Percentiles rank a stretch among this genome's conserved stretches.
Evolutionary conservation across 2,888 invertebrate genomes (phyloP).

Genomic region (Apamea anceps): DNA sequence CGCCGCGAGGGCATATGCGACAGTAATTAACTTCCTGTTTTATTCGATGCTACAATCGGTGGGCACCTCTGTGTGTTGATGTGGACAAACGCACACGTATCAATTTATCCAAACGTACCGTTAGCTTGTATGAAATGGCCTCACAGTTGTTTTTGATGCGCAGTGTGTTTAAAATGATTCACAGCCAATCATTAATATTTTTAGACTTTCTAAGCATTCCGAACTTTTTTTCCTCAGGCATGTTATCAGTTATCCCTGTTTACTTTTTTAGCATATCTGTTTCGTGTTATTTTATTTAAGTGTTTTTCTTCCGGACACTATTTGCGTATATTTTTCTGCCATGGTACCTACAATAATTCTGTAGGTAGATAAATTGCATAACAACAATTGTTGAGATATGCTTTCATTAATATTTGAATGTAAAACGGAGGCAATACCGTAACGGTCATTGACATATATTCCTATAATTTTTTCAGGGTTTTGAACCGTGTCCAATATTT

Average conservation of each 20-base stretch:
- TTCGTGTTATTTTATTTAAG: conserved; percentile 14
- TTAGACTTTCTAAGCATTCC: conserved; percentile 55
- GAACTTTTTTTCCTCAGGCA: conserved; percentile 8
- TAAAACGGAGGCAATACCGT: conserved; percentile 64
- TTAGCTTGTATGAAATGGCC: conserved; percentile 52
- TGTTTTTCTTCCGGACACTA: neutral
- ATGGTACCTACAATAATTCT: neutral
- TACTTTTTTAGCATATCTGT: conserved; percentile 5
- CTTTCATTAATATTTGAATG: conserved; percentile 12
- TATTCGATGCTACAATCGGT: conserved; percentile 60
- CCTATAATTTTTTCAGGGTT: conserved; percentile 66
- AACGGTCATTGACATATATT: conserved; percentile 76
- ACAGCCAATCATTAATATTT: conserved; percentile 50
- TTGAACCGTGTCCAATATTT: conserved; percentile 72
- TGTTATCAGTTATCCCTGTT: conserved; percentile 28
- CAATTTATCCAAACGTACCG: conserved; percentile 64
- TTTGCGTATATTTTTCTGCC: neutral
- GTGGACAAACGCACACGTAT: conserved; percentile 57
- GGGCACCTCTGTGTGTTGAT: conserved; percentile 41
- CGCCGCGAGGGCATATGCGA: conserved; percentile 60
- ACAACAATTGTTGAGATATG: conserved; percentile 4
- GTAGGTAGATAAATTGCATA: neutral
- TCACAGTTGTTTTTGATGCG: conserved; percentile 37
- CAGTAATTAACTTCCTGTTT: conserved; percentile 72
- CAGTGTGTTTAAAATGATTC: conserved; percentile 56